A percentile compares a stretch with the other conserved stretches of the same genome.
phyloP scores from a whole-genome alignment of 2,888 invertebrate genomes.

The Anarsia innoxiella region DNA sequence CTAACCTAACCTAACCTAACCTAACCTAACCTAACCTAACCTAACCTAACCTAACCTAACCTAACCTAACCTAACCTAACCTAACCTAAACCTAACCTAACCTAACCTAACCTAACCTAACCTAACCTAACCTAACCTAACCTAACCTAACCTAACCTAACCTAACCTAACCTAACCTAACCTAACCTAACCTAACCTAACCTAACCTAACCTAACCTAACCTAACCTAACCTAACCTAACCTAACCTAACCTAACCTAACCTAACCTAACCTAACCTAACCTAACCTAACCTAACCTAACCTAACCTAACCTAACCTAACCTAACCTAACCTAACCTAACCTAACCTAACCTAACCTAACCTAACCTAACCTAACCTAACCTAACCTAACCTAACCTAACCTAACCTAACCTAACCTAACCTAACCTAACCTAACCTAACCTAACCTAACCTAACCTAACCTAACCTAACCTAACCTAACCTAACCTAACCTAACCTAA shows the following conservation, averaged over 20 bases:
- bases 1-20: conserved; percentile 19
- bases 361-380: conserved; percentile 19
- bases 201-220: conserved; percentile 14
- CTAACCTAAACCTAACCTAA: conserved; percentile 25
- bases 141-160: conserved; percentile 20
- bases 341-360: conserved; percentile 19
- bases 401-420: conserved; percentile 18
- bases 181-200: conserved; percentile 16
- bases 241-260: conserved; percentile 16
- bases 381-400: conserved; percentile 20
- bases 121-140: conserved; percentile 23
- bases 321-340: conserved; percentile 19
- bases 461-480: conserved; percentile 19
- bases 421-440: conserved; percentile 18
- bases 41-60: conserved; percentile 19
- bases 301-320: conserved; percentile 19
- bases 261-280: conserved; percentile 16
- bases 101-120: conserved; percentile 23
- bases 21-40: conserved; percentile 21
- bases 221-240: conserved; percentile 15
- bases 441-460: conserved; percentile 20
- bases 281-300: conserved; percentile 19
- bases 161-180: conserved; percentile 20
- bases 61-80: conserved; percentile 20
- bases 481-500: conserved; percentile 20